phyloP scores from a whole-genome alignment of 2,888 invertebrate species.

The Apotomis turbidana region DNA sequence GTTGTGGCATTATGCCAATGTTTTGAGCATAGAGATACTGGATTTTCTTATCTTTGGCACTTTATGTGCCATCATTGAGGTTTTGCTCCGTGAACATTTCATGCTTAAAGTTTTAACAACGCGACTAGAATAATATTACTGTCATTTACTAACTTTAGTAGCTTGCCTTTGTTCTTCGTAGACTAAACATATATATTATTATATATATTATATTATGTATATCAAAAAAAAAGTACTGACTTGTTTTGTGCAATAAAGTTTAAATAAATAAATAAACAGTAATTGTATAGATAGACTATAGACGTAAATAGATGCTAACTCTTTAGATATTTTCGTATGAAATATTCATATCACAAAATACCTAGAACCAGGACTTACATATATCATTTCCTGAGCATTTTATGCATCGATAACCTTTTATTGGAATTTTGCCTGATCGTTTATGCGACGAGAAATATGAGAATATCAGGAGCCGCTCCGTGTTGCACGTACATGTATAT shows the following conservation, averaged over 20 bases:
- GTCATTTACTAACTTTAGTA: no score
- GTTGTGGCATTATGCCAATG: slow-evolving; percentile 4
- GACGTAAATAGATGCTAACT: background rate
- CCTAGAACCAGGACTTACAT: slow-evolving; percentile 7
- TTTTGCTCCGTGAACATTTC: background rate
- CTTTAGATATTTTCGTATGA: background rate
- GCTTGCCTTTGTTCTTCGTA: background rate
- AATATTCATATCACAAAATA: slow-evolving; percentile 25
- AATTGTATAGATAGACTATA: background rate
- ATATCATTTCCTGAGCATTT: slow-evolving; percentile 30
- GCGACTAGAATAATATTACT: no score
- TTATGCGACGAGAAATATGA: slow-evolving; percentile 24
- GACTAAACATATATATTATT: no score
- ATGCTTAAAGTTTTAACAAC: slow-evolving; percentile 5
- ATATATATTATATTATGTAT: no score
- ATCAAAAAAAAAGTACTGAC: no score
- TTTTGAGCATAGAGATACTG: background rate
- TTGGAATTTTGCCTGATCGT: slow-evolving; percentile 37
- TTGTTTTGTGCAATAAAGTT: no score
- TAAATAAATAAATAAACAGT: no score
- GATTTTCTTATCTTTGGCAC: slow-evolving; percentile 8
- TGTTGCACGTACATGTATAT: slow-evolving; percentile 7
- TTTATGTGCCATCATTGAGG: background rate
- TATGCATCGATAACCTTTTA: slow-evolving; percentile 40
- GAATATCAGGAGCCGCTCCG: slow-evolving; percentile 21